These are phyloP conservation scores for Cichladusa arquata DNA, from an alignment of 2,113 vertebrate genomes.

Conservation along the genomic window DNA sequence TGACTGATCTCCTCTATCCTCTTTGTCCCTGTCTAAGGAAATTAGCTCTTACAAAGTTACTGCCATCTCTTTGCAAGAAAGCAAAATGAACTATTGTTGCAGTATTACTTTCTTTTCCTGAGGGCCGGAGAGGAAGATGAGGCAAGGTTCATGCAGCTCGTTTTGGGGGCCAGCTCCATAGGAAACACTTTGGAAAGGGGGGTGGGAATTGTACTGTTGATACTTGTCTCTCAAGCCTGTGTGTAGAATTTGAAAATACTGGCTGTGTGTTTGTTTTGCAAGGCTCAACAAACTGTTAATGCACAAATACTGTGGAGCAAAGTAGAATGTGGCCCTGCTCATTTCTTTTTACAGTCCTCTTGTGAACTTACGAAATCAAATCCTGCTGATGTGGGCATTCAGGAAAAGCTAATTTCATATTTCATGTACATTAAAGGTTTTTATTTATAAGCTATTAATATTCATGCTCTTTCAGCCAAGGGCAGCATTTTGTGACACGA, in stretches of 20 bases:
- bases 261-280: not conserved
- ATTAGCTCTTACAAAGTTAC: not conserved
- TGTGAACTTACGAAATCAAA: constrained; percentile 22
- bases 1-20: not conserved
- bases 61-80: not conserved
- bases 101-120: not conserved
- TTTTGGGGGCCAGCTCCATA: not conserved
- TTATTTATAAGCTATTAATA: constrained; percentile 1
- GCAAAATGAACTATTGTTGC: rapidly evolving
- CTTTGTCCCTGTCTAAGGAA: not conserved
- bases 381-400: constrained; percentile 15
- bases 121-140: not conserved
- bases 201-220: not conserved
- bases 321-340: not conserved
- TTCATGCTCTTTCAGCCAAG: not conserved
- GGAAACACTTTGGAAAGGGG: not conserved
- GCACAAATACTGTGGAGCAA: not conserved
- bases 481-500: not conserved
- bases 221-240: not conserved
- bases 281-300: constrained; percentile 1
- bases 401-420: constrained; percentile 15
- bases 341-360: not conserved
- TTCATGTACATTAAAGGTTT: not conserved
- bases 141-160: not conserved
- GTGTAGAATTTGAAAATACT: not conserved